phyloP scores from a whole-genome alignment of 2,797 vertebrate genomes.

The Notolepis coatsorum region DNA sequence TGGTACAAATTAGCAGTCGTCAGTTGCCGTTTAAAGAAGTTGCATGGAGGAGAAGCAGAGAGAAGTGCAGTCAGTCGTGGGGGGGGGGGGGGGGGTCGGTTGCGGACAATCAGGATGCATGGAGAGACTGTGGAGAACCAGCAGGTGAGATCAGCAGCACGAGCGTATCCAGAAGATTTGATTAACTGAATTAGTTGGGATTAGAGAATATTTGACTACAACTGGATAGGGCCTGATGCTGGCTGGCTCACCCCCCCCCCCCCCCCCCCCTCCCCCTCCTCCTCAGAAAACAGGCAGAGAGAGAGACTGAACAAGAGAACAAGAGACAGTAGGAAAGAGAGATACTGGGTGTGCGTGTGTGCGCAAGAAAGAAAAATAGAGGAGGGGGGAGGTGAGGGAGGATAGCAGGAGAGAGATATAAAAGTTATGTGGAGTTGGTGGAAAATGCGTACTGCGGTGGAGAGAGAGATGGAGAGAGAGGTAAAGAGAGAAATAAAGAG shows the following conservation, averaged over 20 bases:
- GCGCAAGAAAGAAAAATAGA: not conserved
- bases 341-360: slow-evolving; percentile 58
- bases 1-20: slow-evolving; percentile 36
- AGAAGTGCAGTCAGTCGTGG: too few relatives aligned
- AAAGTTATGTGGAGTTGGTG: slow-evolving; percentile 58
- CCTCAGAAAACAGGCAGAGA: slow-evolving; percentile 47
- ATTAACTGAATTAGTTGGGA: slow-evolving; percentile 75
- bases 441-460: slow-evolving; percentile 73
- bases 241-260: too few relatives aligned
- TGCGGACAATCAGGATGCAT: too few relatives aligned
- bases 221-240: slow-evolving; percentile 62
- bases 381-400: not conserved
- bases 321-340: not conserved
- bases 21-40: slow-evolving; percentile 26
- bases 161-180: slow-evolving; percentile 69
- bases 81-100: too few relatives aligned
- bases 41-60: slow-evolving; percentile 22
- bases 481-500: slow-evolving; percentile 54
- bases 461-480: slow-evolving; percentile 46
- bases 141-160: slow-evolving; percentile 48
- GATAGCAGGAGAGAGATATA: slow-evolving; percentile 28
- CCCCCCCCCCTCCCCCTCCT: too few relatives aligned
- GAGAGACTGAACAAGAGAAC: not conserved
- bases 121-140: slow-evolving; percentile 30
- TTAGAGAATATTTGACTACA: slow-evolving; percentile 63